Base-by-base conservation (phyloP, 2,113 vertebrate species). In the Rhineura floridana region DNA sequence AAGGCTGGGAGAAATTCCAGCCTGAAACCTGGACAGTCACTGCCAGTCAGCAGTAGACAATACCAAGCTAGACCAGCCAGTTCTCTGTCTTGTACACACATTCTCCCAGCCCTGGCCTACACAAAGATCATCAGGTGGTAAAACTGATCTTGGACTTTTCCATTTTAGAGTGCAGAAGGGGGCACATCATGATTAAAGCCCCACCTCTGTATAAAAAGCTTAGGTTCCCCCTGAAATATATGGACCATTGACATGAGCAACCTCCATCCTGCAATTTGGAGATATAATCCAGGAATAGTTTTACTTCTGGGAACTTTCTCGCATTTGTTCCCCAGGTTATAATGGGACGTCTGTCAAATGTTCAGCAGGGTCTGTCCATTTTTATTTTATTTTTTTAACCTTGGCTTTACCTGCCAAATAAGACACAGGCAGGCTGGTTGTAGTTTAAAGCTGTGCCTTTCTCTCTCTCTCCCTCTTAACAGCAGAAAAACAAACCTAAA, bases 311-410 rank as follows among this genome's bases (percentile, higher is more conserved):
- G 28, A 33, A 36, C 12, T 70, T 72, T 73, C 42, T 21, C 5
- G 36, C 23, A 19, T 28, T 81, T 72, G 39, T 52, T 72, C 42
- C 81, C 67, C 23, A 19, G 36, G 44, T 70, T 59, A 72, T 81
- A 72, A 80, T 81, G 28, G 92, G 89, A 73, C 91, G 76, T 55
- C 86, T 90, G 91, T 93, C 91, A 89, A 87, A 91, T 36, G 84
- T 48, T 86, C 90, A 88, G 90, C 69, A 87, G 63, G 76, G 88
- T 89, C 83, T 69, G 81, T 52, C 70, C 3, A 63, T 73, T 93
- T 92, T 80, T 59, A 19, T 84, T 81, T 88, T 92, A 83, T 33
- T 28, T 36, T 44, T 23, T 84, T 90, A 85, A 87, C 83, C 69
- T 67, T 79, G 87, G 90, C 89, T 93, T 67, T 89, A 85, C 88